Conservation (phyloP, 2,797 vertebrate genomes). For the Notolepis coatsorum region DNA sequence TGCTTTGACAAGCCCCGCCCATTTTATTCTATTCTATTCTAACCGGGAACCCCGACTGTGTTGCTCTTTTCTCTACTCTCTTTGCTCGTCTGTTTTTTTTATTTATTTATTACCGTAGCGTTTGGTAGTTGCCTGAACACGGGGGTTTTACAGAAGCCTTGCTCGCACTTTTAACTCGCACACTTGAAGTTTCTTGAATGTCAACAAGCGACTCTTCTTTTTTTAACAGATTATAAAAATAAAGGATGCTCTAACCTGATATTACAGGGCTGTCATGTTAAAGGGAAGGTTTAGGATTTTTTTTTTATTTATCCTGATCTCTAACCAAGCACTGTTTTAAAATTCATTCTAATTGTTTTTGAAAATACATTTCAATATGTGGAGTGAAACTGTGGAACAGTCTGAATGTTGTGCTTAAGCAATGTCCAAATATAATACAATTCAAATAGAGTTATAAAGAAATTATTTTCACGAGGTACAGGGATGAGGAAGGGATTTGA, state of each 20-base stretch:
- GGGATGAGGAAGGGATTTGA: no score
- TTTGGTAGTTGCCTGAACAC: slow-evolving; percentile 45
- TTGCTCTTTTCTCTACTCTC: no score
- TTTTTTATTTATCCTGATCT: no score
- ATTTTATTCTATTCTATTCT: slow-evolving; percentile 17
- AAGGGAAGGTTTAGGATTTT: no score
- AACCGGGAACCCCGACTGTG: slow-evolving; percentile 40
- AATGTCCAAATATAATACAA: no score
- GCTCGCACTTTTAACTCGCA: slow-evolving; percentile 54
- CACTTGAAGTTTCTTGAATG: slow-evolving; percentile 16
- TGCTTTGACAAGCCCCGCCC: slow-evolving; percentile 36
- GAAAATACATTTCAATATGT: no score
- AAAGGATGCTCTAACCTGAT: slow-evolving; percentile 52
- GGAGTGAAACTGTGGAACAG: no score
- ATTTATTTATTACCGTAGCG: slow-evolving; percentile 17
- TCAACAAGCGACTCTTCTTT: slow-evolving; percentile 25
- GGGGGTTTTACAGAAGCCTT: slow-evolving; percentile 37
- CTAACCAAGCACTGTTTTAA: no score
- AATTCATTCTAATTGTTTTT: no score
- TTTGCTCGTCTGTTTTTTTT: slow-evolving; percentile 15
- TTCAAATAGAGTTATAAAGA: no score
- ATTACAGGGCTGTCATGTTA: slow-evolving; percentile 32
- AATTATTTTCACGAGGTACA: no score
- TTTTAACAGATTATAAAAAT: slow-evolving; percentile 48
- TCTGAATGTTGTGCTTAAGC: no score